Conservation (phyloP, 1,140 invertebrate genomes). For the Drosophila persimilis region DNA sequence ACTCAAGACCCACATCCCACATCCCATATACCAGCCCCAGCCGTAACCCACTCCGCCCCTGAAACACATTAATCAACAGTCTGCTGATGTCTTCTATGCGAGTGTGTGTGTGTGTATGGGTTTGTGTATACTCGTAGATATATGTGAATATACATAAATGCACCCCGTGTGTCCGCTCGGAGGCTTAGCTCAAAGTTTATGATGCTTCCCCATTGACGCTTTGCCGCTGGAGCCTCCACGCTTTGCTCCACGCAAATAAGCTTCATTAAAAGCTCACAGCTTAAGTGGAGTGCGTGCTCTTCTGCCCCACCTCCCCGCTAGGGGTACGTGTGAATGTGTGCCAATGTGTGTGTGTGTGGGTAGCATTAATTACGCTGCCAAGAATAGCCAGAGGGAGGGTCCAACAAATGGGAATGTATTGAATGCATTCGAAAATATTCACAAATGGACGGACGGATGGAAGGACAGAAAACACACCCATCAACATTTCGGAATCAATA, state of each 20-base stretch:
- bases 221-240: constrained; percentile 1
- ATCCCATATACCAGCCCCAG: neutral
- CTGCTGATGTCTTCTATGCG: neutral
- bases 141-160: neutral
- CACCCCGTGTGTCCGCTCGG: no score
- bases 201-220: neutral
- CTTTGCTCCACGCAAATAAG: constrained; percentile 48
- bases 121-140: neutral
- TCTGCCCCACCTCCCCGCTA: neutral
- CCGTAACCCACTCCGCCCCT: neutral
- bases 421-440: no score
- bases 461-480: no score
- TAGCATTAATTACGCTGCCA: constrained; percentile 23
- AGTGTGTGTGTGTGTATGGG: constrained; percentile 3
- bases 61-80: constrained; percentile 47
- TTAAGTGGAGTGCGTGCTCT: constrained; percentile 38
- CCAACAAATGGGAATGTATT: neutral
- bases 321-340: constrained; percentile 12
- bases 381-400: neutral
- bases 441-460: no score
- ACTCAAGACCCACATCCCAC: neutral
- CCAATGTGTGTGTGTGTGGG: neutral
- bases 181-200: neutral
- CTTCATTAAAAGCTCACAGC: constrained; percentile 73
- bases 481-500: neutral